Base-by-base conservation (phyloP, 2,888 invertebrate genomes). In the Rambutsinella grinnellia region DNA sequence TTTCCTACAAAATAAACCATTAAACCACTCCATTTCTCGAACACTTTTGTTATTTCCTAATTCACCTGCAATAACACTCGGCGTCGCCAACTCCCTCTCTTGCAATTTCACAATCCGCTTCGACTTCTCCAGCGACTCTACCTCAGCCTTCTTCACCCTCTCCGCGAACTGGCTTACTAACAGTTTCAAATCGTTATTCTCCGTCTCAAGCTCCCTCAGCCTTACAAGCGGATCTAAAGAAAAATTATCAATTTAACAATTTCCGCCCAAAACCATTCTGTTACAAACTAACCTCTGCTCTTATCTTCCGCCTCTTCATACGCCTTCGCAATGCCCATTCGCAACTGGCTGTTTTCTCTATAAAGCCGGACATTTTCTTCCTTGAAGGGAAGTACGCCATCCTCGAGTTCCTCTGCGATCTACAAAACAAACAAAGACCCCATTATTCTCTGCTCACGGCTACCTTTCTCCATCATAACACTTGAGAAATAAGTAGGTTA, bases 271-370 rank as follows among this genome's bases (percentile, higher is more conserved):
- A 54, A 6, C 13, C 3, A 8, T 63, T 24, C 19, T 49, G 1
- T 46, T 56, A 54, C n/a, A n/a, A n/a, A n/a, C 36, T 23, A 54
- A 83, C 83, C 80, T 74, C 79, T 24, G 5, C 70, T 26, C 44
- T 62, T 71, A 24, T 82, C 81, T 47, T 81, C 76, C 0, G 68
- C 49, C 13, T 71, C 69, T 53, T 82, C 82, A 6, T 77, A 46
- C 10, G 71, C 69, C n/a, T 68, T 58, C n/a, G 80, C 61, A 6
- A 80, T 51, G 13, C 63, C 77, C 56, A 82, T 54, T 17, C 83
- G 70, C n/a, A 83, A 65, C n/a, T 77, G 67, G 23, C 81, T 79
- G 65, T 83, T 83, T 74, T 82, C 83, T 57, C 77, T 78, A 47
- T 72, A 70, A n/a, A 83, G 65, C 10, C 78, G 65, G 28, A 79